Evolutionary conservation across 2,888 invertebrate genomes (phyloP).

Genomic region (Nineta flava): DNA sequence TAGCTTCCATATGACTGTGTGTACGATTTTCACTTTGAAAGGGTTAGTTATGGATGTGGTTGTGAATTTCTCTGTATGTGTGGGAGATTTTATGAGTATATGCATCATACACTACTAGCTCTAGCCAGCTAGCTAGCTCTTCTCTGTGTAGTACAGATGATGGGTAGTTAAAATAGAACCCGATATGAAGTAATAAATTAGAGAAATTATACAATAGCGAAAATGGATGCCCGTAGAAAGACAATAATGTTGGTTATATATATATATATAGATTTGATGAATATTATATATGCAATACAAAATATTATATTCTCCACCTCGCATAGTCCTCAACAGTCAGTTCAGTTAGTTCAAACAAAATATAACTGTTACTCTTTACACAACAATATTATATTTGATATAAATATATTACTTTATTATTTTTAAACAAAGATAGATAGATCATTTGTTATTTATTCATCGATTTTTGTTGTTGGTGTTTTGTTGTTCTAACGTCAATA

Average conservation of each 20-base stretch:
- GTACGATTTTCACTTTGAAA: neutral
- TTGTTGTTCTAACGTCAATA: too few species aligned
- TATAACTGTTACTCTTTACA: too few species aligned
- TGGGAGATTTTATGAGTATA: neutral
- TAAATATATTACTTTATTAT: too few species aligned
- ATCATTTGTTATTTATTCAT: too few species aligned
- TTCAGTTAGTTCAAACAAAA: too few species aligned
- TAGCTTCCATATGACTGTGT: too few species aligned
- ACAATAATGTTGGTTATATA: conserved; percentile 12
- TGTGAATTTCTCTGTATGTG: neutral
- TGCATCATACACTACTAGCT: too few species aligned
- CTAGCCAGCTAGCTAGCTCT: neutral
- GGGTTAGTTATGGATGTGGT: neutral
- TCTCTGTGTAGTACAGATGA: neutral
- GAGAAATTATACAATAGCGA: conserved; percentile 20
- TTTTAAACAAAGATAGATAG: too few species aligned
- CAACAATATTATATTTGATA: too few species aligned
- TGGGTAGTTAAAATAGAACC: conserved; percentile 12
- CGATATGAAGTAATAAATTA: conserved; percentile 22
- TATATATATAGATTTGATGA: neutral
- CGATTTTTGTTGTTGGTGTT: too few species aligned
- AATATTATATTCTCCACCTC: conserved; percentile 10
- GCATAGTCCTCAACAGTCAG: neutral
- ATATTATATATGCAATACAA: too few species aligned
- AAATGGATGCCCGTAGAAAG: conserved; percentile 18